These are phyloP conservation scores for Pseudococcus viburni DNA, from an alignment of 2,888 invertebrate species.

Conservation along the genomic window DNA sequence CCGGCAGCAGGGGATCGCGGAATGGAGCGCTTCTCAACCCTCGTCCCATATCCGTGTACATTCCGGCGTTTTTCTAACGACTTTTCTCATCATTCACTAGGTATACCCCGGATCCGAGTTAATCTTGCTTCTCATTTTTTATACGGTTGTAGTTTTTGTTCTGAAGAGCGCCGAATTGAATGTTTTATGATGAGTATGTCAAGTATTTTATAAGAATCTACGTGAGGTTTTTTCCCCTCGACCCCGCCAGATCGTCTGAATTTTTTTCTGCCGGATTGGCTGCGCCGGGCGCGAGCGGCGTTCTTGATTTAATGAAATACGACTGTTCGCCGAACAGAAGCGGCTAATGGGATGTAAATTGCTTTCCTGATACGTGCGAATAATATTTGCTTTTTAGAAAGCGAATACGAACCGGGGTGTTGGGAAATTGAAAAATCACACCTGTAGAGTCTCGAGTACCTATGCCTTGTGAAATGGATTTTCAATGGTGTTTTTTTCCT, in stretches of 20 bases:
- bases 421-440: constrained; percentile 47
- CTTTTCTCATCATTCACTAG: constrained; percentile 49
- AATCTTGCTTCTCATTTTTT: constrained; percentile 52
- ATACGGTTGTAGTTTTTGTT: constrained; percentile 49
- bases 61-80: constrained; percentile 54
- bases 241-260: background rate
- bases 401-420: background rate
- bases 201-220: constrained; percentile 53
- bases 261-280: background rate
- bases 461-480: constrained; percentile 24
- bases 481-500: background rate
- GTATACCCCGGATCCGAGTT: constrained; percentile 35
- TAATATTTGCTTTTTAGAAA: constrained; percentile 30
- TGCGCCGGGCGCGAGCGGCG: background rate
- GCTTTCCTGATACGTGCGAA: constrained; percentile 56
- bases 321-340: constrained; percentile 46
- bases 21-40: background rate
- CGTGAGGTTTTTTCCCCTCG: constrained; percentile 38
- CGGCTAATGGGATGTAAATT: constrained; percentile 51
- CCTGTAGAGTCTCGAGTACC: constrained; percentile 45
- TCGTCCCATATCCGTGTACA: constrained; percentile 3
- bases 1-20: background rate
- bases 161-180: constrained; percentile 57
- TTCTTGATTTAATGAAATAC: constrained; percentile 54
- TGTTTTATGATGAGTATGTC: constrained; percentile 59